Evolutionary conservation across 2,797 vertebrate species (phyloP), one percentile per base, ranked within the genome.

Genomic region (Acanthis flammea): DNA sequence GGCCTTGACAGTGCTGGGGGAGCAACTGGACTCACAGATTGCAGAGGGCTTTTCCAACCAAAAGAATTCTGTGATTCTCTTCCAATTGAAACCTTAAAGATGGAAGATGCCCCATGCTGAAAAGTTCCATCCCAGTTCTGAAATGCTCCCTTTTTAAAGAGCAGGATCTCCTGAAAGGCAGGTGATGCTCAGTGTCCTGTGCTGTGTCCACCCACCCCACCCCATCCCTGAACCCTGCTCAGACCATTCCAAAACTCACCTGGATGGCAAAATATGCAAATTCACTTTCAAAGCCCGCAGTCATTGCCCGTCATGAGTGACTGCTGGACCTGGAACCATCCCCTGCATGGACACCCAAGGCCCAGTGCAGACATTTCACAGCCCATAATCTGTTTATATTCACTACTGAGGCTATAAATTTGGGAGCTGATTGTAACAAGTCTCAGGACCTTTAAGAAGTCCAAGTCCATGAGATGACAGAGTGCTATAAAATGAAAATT

Each of bases 301-400:
- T 12, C 31, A 10, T 18, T 50, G 44, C 37, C 70, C 27, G 22
- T 12, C 27, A 48, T 30, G 51, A 55, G 44, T 25, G n/a, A 2
- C 27, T 44, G 28, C 33, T 42, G 25, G 10, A 35, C n/a, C 13
- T 18, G 48, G n/a, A 37, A 70, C 28, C 25, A 82, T 7, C 15
- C 8, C 42, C 37, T 57, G 44, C n/a, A 61, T 22, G 24, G 45
- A 68, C 30, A 44, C 4, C 6, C 28, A 19, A 24, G 47, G 42
- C 37, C 58, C 11, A 22, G 11, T 0, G 1, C 4, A 42, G 71
- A 31, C 39, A 19, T 31, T 54, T 44, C 27, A 18, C 2, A 57
- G 55, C 37, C 37, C 62, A 82, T 6, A 7, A 58, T 17, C 13
- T 28, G 16, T 15, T 70, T 35, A 33, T 19, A 27, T n/a, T 65